Evolutionary conservation across 2,113 vertebrate species (phyloP).

Genomic region (Rhea pennata): DNA sequence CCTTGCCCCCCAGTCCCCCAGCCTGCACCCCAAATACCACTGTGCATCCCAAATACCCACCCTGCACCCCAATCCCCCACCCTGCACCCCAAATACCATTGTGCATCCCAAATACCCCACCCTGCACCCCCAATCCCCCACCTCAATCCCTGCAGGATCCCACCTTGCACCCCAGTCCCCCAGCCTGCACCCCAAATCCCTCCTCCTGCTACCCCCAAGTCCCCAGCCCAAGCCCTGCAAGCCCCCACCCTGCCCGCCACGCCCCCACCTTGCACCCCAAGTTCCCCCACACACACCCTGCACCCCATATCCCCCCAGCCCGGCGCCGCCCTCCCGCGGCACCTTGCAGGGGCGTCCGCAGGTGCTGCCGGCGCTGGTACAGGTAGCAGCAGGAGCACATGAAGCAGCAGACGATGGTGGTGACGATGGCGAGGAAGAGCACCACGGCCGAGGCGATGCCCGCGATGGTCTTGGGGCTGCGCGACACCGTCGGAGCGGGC

Average conservation of each 20-base stretch:
- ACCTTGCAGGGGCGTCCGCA: constrained; percentile 31
- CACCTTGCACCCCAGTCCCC: no score
- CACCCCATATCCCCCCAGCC: no score
- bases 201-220: no score
- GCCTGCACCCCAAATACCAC: no score
- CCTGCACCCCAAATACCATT: no score
- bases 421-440: constrained; percentile 57
- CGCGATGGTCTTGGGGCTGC: constrained; percentile 44
- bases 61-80: not conserved
- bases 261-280: not conserved
- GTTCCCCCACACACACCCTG: no score
- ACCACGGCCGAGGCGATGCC: constrained; percentile 51
- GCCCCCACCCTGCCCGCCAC: not conserved
- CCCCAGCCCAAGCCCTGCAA: no score
- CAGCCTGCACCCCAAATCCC: not conserved
- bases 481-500: not conserved
- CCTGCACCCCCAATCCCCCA: no score
- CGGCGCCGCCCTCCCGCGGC: no score
- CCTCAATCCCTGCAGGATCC: not conserved
- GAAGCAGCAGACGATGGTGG: constrained; percentile 63
- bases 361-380: constrained; percentile 33
- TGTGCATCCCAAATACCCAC: no score
- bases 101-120: no score
- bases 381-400: constrained; percentile 58
- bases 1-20: no score